A percentile compares a stretch with the other conserved stretches of the same genome.
Evolutionary conservation across 2,797 vertebrate species (phyloP).

Genomic region (Caiman crocodilus): DNA sequence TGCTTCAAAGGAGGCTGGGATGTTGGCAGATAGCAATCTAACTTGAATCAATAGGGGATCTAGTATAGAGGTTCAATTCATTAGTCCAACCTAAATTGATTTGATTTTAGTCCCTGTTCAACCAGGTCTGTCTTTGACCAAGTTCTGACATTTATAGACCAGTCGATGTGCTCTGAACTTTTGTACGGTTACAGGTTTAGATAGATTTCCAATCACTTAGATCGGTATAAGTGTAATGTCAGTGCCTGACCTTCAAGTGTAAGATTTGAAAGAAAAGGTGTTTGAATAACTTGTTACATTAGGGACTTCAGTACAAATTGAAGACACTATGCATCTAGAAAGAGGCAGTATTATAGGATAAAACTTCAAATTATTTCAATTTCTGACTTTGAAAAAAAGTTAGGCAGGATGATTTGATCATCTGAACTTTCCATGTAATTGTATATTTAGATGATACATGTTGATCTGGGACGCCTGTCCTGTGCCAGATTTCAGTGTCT

Average conservation of each 20-base stretch:
- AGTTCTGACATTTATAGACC: too few relatives aligned
- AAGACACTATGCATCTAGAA: rapidly evolving
- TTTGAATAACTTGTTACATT: background rate
- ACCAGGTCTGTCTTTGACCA: too few relatives aligned
- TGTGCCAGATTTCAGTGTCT: background rate
- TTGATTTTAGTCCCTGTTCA: too few relatives aligned
- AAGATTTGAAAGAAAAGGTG: background rate
- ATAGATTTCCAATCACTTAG: too few relatives aligned
- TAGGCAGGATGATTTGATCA: background rate
- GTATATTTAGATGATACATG: rapidly evolving
- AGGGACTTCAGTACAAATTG: background rate
- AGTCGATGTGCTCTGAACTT: too few relatives aligned
- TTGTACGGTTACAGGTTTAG: too few relatives aligned
- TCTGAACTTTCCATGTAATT: background rate
- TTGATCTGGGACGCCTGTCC: background rate
- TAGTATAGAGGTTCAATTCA: too few relatives aligned
- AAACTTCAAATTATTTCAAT: background rate
- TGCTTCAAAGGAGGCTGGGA: too few relatives aligned
- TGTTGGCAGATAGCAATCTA: too few relatives aligned
- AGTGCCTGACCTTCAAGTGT: background rate
- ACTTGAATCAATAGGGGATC: too few relatives aligned
- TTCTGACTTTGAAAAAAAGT: background rate
- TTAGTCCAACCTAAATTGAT: too few relatives aligned
- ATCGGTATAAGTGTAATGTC: too few relatives aligned
- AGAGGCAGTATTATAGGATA: background rate